Base-by-base conservation (phyloP, 2,113 vertebrate species). In the Hoplias malabaricus region DNA sequence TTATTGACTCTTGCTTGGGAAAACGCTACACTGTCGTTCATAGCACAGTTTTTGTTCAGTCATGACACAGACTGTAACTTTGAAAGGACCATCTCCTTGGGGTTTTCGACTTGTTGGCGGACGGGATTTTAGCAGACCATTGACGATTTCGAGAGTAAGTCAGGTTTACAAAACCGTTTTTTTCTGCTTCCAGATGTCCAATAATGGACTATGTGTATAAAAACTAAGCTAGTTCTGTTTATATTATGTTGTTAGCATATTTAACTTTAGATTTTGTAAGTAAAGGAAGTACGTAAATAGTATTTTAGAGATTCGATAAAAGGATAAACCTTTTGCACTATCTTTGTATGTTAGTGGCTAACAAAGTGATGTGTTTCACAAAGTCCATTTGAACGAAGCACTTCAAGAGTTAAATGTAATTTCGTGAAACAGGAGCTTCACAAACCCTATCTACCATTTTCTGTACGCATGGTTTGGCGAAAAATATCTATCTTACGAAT, bases 51-150 rank as follows among this genome's bases (percentile, higher is more conserved):
- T 13, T 12, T 9, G 16, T 36, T 19, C 72, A 38, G 79, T 46
- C 65, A 98, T 98, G 96, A 81, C 94, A 73, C 94, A 91, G 70
- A 95, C 92, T 4, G 95, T 98, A 87, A 94, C 93, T 73, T 90
- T 98, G 56, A 93, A 85, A 19, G 96, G 96, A 76, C 96, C 96
- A 75, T 96, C 96, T 83, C 96, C 96, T 0, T 98, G 96, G 96
- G 96, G 96, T 0, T 98, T 98, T 86, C 94, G 96, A 0, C 90
- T 98, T 86, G 96, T 98, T 83, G 96, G 96, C 69, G 96, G 96
- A 77, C 94, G 95, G 59, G 97, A 98, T 38, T 98, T 98, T 91
- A 98, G 94, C 87, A 93, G 95, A 14, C 96, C 96, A 50, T 84
- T 98, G 82, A 96, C 95, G 84, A 94, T 98, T 87, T 98, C 97